Evolutionary conservation across 2,888 invertebrate genomes (phyloP), one percentile per base, ranked within the genome.

Genomic region (Latheticus oryzae): DNA sequence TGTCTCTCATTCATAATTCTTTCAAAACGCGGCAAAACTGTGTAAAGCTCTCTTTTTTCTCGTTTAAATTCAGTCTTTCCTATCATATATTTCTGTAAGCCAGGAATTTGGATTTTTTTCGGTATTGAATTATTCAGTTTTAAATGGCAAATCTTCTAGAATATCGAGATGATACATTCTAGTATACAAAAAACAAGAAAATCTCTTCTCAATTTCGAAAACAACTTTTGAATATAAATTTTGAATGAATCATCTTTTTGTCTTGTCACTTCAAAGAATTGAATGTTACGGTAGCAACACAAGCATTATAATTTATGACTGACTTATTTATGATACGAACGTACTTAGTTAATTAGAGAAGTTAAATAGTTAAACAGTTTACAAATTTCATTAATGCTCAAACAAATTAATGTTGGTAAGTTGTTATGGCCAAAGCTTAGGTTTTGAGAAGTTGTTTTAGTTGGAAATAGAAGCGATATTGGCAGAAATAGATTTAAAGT

Each of bases 21-120:
- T n/a, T n/a, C n/a, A n/a, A n/a, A n/a, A n/a, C n/a, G n/a, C n/a
- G n/a, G n/a, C n/a, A n/a, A n/a, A n/a, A n/a, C n/a, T n/a, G n/a
- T n/a, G n/a, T n/a, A n/a, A n/a, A n/a, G n/a, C n/a, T n/a, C n/a
- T n/a, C n/a, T n/a, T n/a, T n/a, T n/a, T n/a, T n/a, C n/a, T n/a
- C n/a, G n/a, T n/a, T n/a, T n/a, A n/a, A n/a, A n/a, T n/a, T n/a
- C n/a, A n/a, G n/a, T n/a, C n/a, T n/a, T n/a, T n/a, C n/a, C n/a
- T n/a, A n/a, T n/a, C n/a, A 26, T n/a, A 11, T 8, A 35, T n/a
- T 15, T 35, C 17, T 8, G 35, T 35, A 35, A 35, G 35, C 35
- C 15, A n/a, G 35, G 17, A 17, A n/a, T n/a, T n/a, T n/a, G n/a
- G n/a, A 35, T 35, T 35, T 35, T 35, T 35, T 35, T 35, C 16